Conservation (phyloP, 1,140 invertebrate species). For the Tenebrio molitor region DNA sequence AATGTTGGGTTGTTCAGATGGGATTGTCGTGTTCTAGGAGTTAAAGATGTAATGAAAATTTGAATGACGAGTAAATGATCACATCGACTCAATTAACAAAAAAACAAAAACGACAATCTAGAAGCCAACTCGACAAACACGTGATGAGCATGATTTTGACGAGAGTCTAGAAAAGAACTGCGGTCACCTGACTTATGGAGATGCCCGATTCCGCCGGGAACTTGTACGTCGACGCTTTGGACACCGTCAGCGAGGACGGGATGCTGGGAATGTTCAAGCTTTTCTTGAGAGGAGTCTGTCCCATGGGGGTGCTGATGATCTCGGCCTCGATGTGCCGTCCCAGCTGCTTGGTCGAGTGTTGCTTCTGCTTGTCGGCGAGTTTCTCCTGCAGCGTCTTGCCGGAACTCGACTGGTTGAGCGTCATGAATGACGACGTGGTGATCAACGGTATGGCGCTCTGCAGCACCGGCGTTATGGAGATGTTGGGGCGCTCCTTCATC, state of each 20-base stretch:
- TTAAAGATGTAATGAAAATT: constrained; percentile 40
- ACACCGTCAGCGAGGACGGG: constrained; percentile 52
- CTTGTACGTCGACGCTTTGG: constrained; percentile 52
- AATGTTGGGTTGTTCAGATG: constrained; percentile 58
- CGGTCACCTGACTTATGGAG: constrained; percentile 63
- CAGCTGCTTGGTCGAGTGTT: constrained; percentile 56
- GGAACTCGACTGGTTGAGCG: constrained; percentile 65
- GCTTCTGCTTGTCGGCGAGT: constrained; percentile 73
- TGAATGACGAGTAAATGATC: constrained; percentile 43
- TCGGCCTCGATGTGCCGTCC: constrained; percentile 48
- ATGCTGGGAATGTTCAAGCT: constrained; percentile 52
- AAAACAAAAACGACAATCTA: background rate
- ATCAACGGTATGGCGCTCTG: constrained; percentile 38
- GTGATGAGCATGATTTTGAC: constrained; percentile 8
- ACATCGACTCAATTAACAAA: constrained; percentile 34
- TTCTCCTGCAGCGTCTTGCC: constrained; percentile 75
- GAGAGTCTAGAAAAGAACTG: constrained; percentile 22
- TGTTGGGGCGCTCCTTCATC: constrained; percentile 63
- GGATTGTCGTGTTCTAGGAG: constrained; percentile 52
- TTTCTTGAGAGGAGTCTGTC: constrained; percentile 44
- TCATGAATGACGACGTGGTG: constrained; percentile 45
- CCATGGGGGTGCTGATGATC: constrained; percentile 29
- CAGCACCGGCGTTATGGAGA: constrained; percentile 63
- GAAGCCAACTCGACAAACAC: constrained; percentile 28
- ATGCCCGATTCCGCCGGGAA: constrained; percentile 61